Conservation (phyloP, 2,797 vertebrate species). For the Eulemur rubriventer region DNA sequence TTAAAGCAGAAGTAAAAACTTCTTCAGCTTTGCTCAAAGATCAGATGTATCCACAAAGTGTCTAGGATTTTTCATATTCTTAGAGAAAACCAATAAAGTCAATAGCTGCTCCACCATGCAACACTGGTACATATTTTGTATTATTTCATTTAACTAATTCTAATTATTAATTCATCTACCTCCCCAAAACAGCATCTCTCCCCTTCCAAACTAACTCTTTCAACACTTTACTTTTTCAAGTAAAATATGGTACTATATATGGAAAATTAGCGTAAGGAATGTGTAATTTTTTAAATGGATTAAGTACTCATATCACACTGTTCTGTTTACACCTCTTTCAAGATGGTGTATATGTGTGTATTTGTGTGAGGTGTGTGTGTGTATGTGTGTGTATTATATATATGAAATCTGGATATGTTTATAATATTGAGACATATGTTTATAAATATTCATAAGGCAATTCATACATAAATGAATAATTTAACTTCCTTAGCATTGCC, state of each 20-base stretch:
- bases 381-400: not conserved
- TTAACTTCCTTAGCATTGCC: slow-evolving; percentile 66
- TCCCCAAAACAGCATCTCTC: not conserved
- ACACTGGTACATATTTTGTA: not conserved
- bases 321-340: slow-evolving; percentile 65
- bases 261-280: slow-evolving; percentile 21
- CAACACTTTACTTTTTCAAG: not conserved
- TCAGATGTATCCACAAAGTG: not conserved
- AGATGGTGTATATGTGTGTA: slow-evolving; percentile 61
- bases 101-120: not conserved
- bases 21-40: slow-evolving; percentile 31
- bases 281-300: slow-evolving; percentile 50
- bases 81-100: slow-evolving; percentile 2
- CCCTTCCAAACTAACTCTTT: not conserved
- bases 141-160: not conserved
- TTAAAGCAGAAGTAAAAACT: slow-evolving; percentile 8
- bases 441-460: slow-evolving; percentile 73
- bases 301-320: slow-evolving; percentile 35
- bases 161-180: slow-evolving; percentile 20
- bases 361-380: slow-evolving; percentile 57
- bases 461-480: slow-evolving; percentile 70
- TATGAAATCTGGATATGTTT: slow-evolving; percentile 59
- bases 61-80: not conserved
- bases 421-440: slow-evolving; percentile 70
- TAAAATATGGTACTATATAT: slow-evolving; percentile 14